phyloP scores from a whole-genome alignment of 2,797 vertebrate genomes.

The Pterois miles region DNA sequence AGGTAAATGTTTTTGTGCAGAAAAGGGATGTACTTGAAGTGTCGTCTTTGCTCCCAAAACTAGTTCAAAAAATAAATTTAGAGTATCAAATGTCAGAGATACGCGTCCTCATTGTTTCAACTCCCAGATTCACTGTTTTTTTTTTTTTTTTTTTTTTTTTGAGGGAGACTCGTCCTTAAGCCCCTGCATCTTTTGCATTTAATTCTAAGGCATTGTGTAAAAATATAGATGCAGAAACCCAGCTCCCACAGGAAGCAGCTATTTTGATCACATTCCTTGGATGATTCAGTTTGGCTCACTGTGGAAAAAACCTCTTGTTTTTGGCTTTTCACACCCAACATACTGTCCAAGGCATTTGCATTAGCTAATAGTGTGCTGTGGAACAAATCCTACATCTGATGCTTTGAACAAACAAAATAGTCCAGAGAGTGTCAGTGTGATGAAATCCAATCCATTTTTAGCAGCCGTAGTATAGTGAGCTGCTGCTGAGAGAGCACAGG shows the following conservation, averaged over 20 bases:
- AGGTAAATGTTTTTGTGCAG: not conserved
- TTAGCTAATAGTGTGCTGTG: conserved; percentile 7
- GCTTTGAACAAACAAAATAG: not conserved
- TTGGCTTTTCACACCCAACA: conserved; percentile 11
- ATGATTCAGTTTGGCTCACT: conserved; percentile 9
- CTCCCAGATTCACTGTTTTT: not conserved
- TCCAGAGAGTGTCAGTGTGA: not conserved
- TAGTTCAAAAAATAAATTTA: not conserved
- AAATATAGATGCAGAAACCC: conserved; percentile 6
- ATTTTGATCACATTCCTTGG: conserved; percentile 21
- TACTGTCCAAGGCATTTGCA: conserved; percentile 12
- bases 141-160: not conserved
- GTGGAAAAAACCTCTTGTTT: not conserved
- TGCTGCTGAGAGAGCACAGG: not conserved
- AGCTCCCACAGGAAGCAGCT: conserved; percentile 1
- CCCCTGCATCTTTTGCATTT: not conserved
- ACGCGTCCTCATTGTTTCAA: not conserved
- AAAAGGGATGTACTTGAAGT: not conserved
- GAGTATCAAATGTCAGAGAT: conserved; percentile 2
- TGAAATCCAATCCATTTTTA: conserved; percentile 1
- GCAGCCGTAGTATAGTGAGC: not conserved
- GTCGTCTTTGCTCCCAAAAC: not conserved
- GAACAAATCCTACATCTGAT: conserved; percentile 19
- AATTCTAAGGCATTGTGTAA: not conserved
- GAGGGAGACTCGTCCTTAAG: not conserved